Conservation (phyloP, 30 jellyfish, hydroid and myxozoan genomes). For the Aurelia coerulea region DNA sequence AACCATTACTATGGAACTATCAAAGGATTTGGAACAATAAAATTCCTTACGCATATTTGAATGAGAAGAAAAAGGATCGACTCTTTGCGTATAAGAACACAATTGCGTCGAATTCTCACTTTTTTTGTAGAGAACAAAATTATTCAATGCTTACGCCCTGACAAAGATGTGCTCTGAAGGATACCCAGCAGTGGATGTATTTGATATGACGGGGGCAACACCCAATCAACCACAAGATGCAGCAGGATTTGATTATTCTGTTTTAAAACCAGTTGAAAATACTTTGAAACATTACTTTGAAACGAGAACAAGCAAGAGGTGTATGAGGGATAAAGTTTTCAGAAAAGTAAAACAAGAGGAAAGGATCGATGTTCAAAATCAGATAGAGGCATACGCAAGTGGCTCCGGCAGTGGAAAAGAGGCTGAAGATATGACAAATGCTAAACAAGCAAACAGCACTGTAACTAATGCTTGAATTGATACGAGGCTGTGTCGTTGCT, state of each 20-base stretch:
- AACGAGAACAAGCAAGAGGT: slow-evolving; percentile 65
- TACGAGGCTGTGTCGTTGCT: background rate
- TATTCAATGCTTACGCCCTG: slow-evolving; percentile 91
- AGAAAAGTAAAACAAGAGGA: slow-evolving; percentile 41
- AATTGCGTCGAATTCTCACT: background rate
- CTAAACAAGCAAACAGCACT: background rate
- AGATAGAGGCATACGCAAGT: slow-evolving; percentile 37
- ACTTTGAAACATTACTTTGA: slow-evolving; percentile 60
- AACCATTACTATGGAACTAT: too few relatives aligned
- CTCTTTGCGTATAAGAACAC: too few relatives aligned
- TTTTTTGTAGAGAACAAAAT: slow-evolving; percentile 79
- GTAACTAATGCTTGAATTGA: background rate
- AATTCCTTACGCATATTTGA: too few relatives aligned
- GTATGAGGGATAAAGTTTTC: slow-evolving; percentile 65
- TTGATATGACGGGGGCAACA: slow-evolving; percentile 88
- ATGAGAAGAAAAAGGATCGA: too few relatives aligned
- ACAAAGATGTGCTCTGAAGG: slow-evolving; percentile 94
- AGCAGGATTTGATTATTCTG: slow-evolving; percentile 59
- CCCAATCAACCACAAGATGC: slow-evolving; percentile 77
- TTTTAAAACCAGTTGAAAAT: slow-evolving; percentile 55
- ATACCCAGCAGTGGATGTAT: slow-evolving; percentile 88
- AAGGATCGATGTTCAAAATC: slow-evolving; percentile 1
- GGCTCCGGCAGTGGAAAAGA: slow-evolving; percentile 77
- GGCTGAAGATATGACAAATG: background rate
- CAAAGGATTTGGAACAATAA: too few relatives aligned